Evolutionary conservation across 2,888 invertebrate species (phyloP), one percentile per base, ranked within the genome.

Genomic region (Abrostola tripartita): DNA sequence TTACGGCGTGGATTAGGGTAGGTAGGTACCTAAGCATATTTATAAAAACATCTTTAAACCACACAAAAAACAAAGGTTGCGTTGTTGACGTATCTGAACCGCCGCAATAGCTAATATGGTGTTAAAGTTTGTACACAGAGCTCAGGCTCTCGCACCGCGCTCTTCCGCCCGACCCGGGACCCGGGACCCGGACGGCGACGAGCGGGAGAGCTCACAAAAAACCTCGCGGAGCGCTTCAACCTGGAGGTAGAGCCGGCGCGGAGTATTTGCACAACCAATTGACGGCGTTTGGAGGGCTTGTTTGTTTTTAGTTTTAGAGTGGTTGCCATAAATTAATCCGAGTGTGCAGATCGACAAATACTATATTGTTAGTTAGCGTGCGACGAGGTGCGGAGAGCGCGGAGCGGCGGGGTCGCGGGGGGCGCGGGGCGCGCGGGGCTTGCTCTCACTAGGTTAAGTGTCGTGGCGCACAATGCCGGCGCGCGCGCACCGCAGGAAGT

Each of bases 241-340:
- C 50, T 51, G 49, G 11, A 57, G 51, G 66, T 58, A 58, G n/a
- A 61, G 51, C 57, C 35, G 58, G 51, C 55, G 40, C 49, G 38
- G 65, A 44, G 50, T 78, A 74, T 78, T 78, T 78, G 78, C 88
- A 82, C 84, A 83, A 83, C 66, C 83, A 81, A 86, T 85, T 82
- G 78, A 80, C 81, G 72, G 73, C 69, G 73, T 78, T 83, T 79
- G 59, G 68, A 78, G 76, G 78, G 78, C 63, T 74, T 76, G 89
- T 88, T 88, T 90, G 87, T 82, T 82, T 76, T 80, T 72, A 41
- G 70, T 73, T 81, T 90, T 89, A 89, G 88, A 79, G 83, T 76
- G 74, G 76, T 83, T 73, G 85, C 83, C 87, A 86, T 88, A 89
- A 89, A 90, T 89, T 87, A 88, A 85, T 82, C 78, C 77, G 65